These are phyloP conservation scores for Mobula hypostoma DNA, from an alignment of 2,113 vertebrate species.

Conservation along the genomic window DNA sequence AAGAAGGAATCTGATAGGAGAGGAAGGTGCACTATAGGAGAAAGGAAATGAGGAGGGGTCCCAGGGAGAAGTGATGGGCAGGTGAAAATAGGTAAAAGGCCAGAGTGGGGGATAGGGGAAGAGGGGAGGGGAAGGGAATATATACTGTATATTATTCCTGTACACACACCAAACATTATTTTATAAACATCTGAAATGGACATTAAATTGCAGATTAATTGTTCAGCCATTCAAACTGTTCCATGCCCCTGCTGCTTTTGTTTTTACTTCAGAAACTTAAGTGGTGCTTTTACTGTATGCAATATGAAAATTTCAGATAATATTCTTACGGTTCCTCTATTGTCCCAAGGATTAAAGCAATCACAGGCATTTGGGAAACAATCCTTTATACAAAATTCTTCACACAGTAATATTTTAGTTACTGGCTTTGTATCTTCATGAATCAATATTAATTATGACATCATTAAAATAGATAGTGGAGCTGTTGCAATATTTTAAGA, in stretches of 20 bases:
- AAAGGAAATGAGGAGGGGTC: too few relatives aligned
- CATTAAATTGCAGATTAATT: not conserved
- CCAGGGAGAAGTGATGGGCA: too few relatives aligned
- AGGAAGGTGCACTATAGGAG: too few relatives aligned
- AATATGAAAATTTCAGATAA: not conserved
- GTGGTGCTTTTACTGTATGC: not conserved
- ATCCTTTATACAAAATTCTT: not conserved
- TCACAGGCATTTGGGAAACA: not conserved
- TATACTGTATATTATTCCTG: too few relatives aligned
- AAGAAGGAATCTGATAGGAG: too few relatives aligned
- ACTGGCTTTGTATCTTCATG: not conserved
- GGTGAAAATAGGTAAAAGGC: too few relatives aligned
- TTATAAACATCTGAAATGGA: not conserved
- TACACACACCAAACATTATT: not conserved
- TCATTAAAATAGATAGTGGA: not conserved
- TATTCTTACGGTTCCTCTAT: not conserved
- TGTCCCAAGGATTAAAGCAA: not conserved
- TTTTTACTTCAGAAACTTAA: not conserved
- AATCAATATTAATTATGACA: not conserved
- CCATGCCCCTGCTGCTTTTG: not conserved
- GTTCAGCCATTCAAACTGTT: not conserved
- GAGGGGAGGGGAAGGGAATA: too few relatives aligned
- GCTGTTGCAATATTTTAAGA: not conserved
- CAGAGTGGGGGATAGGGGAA: too few relatives aligned
- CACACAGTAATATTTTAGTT: not conserved